Percentiles rank a stretch among this genome's conserved stretches.
Conservation (phyloP, 2,113 vertebrate genomes). For the Ptilonorhynchus violaceus region DNA sequence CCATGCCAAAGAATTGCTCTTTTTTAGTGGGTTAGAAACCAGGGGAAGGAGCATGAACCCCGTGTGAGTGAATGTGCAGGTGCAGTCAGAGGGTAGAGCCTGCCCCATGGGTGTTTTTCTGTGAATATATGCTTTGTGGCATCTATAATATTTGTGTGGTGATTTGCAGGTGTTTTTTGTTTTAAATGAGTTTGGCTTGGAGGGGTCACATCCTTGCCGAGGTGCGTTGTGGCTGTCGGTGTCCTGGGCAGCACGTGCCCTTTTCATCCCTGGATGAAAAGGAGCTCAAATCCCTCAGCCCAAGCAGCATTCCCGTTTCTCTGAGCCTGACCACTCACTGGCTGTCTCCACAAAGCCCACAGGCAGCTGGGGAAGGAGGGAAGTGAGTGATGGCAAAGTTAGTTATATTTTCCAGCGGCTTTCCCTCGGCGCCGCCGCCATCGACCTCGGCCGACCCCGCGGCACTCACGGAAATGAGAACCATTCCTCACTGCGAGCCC, state of each 20-base stretch:
- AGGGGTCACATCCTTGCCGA: neutral
- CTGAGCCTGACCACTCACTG: neutral
- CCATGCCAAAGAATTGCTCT: neutral
- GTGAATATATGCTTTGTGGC: neutral
- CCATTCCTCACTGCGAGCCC: neutral
- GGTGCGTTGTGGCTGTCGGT: fast-evolving
- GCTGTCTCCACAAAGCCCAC: neutral
- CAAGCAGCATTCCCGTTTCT: neutral
- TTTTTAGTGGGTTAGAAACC: neutral
- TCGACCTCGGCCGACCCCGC: neutral
- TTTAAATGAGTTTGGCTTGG: fast-evolving
- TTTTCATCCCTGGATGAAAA: neutral
- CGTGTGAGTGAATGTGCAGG: fast-evolving
- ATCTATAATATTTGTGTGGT: neutral
- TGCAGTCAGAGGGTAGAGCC: neutral
- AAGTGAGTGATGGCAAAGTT: conserved; percentile 20
- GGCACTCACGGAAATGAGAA: conserved; percentile 38
- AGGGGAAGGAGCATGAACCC: neutral
- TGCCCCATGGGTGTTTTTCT: fast-evolving
- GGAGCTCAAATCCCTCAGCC: neutral
- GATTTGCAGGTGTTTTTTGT: neutral
- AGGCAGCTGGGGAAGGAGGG: neutral
- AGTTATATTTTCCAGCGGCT: conserved; percentile 29
- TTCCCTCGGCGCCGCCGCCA: neutral
- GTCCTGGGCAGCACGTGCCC: neutral